These are phyloP conservation scores for Canis aureus DNA, from an alignment of 2,113 vertebrate species.

Conservation along the genomic window DNA sequence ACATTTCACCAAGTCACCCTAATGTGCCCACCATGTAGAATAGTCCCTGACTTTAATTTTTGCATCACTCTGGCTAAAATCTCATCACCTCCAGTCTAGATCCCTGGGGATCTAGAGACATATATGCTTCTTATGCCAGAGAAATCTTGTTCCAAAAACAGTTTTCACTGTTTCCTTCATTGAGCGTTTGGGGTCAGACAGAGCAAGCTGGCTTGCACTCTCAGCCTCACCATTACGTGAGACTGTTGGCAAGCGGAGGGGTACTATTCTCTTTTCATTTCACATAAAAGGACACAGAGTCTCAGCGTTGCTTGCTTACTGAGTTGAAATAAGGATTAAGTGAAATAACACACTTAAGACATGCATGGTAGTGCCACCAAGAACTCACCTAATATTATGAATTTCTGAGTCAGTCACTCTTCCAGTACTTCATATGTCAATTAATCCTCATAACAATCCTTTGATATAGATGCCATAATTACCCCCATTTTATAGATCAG, in stretches of 20 bases:
- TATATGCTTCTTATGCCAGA: neutral
- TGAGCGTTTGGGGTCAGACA: neutral
- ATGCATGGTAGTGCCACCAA: neutral
- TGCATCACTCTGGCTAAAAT: neutral
- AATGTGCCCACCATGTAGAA: neutral
- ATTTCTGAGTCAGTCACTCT: neutral
- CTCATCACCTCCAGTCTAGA: neutral
- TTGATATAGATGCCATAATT: neutral
- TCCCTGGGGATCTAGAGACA: neutral
- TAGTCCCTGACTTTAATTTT: neutral
- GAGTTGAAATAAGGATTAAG: neutral
- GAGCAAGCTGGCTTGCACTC: neutral
- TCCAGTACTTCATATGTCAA: neutral
- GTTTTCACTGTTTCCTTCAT: neutral
- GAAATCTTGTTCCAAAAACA: neutral
- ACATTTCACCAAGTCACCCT: fast-evolving
- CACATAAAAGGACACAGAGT: neutral
- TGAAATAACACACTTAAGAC: neutral
- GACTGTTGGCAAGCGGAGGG: neutral
- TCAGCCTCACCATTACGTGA: neutral
- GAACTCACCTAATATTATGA: neutral
- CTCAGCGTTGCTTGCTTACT: neutral
- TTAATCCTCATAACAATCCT: neutral
- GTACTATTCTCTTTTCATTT: too few species aligned
- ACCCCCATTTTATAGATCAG: neutral